Percentiles rank a stretch among this genome's conserved stretches.
Evolutionary conservation across 1,140 invertebrate species (phyloP).

Genomic region (Macrobrachium nipponense): DNA sequence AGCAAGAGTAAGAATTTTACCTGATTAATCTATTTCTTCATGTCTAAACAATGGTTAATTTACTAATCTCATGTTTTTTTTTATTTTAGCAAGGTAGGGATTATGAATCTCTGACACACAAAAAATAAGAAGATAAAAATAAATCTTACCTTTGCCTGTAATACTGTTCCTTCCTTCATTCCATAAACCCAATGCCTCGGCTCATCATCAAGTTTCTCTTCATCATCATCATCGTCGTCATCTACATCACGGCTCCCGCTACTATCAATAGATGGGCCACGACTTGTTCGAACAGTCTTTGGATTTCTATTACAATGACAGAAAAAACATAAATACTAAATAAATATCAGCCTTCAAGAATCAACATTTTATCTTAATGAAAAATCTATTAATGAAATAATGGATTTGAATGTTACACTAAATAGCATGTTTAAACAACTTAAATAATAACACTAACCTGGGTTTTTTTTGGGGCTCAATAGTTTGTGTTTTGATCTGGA

Average conservation of each 20-base stretch:
- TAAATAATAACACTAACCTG: slow-evolving; percentile 63
- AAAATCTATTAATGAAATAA: slow-evolving; percentile 21
- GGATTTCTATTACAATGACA: slow-evolving; percentile 34
- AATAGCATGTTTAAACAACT: background rate
- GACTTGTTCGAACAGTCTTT: slow-evolving; percentile 53
- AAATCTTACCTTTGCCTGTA: slow-evolving; percentile 58
- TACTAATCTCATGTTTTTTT: no score
- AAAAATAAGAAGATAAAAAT: background rate
- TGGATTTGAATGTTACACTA: background rate
- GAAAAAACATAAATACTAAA: no score
- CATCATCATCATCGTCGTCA: slow-evolving; percentile 65
- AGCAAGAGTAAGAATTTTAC: slow-evolving; percentile 72
- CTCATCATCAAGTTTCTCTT: slow-evolving; percentile 59
- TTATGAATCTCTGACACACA: background rate
- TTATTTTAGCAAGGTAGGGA: background rate
- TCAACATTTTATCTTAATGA: background rate
- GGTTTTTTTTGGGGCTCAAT: slow-evolving; percentile 75
- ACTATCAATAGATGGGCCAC: slow-evolving; percentile 58
- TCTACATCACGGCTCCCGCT: slow-evolving; percentile 63
- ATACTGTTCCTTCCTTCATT: slow-evolving; percentile 63
- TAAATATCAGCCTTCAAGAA: no score
- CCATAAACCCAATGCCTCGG: slow-evolving; percentile 64
- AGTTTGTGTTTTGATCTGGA: slow-evolving; percentile 81
- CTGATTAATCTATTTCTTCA: background rate
- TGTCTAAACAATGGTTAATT: background rate